A percentile compares a stretch with the other conserved stretches of the same genome.
Conservation (phyloP, 2,113 vertebrate genomes). For the Merops nubicus region DNA sequence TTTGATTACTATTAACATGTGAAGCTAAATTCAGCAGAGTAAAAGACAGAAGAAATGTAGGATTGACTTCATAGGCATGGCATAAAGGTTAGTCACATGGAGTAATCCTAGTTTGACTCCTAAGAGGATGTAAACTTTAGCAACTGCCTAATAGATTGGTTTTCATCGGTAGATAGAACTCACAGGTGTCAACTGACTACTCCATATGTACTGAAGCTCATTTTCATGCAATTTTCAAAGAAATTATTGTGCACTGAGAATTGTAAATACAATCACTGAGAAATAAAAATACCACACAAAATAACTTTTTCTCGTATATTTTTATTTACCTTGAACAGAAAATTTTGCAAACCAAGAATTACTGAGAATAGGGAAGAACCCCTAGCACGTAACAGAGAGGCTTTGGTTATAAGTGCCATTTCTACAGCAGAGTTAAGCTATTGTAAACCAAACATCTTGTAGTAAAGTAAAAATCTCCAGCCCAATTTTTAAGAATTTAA, state of each 20-base stretch:
- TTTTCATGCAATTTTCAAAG: background rate
- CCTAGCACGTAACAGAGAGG: constrained; percentile 27
- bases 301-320: constrained; percentile 45
- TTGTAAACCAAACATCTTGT: constrained; percentile 66
- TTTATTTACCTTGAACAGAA: constrained; percentile 80
- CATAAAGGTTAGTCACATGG: background rate
- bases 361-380: constrained; percentile 1
- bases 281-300: constrained; percentile 58
- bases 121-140: background rate
- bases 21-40: background rate
- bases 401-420: constrained; percentile 78
- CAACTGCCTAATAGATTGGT: background rate
- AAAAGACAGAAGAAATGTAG: background rate
- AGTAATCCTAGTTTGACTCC: background rate
- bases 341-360: constrained; percentile 56
- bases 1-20: background rate
- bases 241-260: background rate
- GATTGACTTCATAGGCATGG: background rate
- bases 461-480: constrained; percentile 36
- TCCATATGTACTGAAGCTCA: background rate
- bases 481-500: constrained; percentile 48
- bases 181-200: background rate
- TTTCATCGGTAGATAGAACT: background rate
- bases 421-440: constrained; percentile 71
- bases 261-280: background rate